Evolutionary conservation across 2,797 vertebrate genomes (phyloP).

Genomic region (Telmatherina bonti): DNA sequence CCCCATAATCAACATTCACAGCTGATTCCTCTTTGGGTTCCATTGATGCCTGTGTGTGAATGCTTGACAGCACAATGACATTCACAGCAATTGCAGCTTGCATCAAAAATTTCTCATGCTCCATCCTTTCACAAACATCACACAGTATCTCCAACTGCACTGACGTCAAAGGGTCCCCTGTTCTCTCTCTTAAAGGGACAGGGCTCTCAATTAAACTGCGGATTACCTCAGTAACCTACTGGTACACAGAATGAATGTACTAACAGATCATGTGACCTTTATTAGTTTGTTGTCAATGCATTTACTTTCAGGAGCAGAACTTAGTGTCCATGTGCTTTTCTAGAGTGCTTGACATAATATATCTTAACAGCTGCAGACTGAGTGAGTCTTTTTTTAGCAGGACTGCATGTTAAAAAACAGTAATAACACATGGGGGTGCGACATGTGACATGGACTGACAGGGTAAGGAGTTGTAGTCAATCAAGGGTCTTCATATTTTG

Average conservation of each 20-base stretch:
- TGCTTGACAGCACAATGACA: constrained; percentile 21
- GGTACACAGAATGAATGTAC: constrained; percentile 22
- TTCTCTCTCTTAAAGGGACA: constrained; percentile 77
- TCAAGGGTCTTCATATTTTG: constrained; percentile 10
- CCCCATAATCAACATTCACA: constrained; percentile 27
- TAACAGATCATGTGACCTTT: constrained; percentile 18
- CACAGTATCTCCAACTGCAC: constrained; percentile 65
- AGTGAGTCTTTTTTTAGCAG: constrained; percentile 79
- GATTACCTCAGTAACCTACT: constrained; percentile 30
- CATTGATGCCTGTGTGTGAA: constrained; percentile 44
- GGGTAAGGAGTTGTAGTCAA: background rate
- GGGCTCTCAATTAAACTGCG: constrained; percentile 29
- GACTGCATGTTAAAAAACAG: constrained; percentile 48
- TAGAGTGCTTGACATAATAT: constrained; percentile 55
- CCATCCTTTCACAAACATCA: constrained; percentile 67
- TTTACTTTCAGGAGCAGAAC: constrained; percentile 21
- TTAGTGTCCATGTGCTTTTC: constrained; percentile 32
- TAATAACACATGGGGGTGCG: constrained; percentile 48
- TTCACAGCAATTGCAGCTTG: constrained; percentile 17
- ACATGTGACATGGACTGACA: background rate
- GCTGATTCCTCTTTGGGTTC: constrained; percentile 30
- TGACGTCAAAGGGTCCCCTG: constrained; percentile 76
- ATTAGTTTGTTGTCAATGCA: constrained; percentile 24
- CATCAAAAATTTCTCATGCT: constrained; percentile 39
- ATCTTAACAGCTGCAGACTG: constrained; percentile 76